Evolutionary conservation across 1,140 invertebrate species (phyloP).

Genomic region (Pseudobourletiella spinata): DNA sequence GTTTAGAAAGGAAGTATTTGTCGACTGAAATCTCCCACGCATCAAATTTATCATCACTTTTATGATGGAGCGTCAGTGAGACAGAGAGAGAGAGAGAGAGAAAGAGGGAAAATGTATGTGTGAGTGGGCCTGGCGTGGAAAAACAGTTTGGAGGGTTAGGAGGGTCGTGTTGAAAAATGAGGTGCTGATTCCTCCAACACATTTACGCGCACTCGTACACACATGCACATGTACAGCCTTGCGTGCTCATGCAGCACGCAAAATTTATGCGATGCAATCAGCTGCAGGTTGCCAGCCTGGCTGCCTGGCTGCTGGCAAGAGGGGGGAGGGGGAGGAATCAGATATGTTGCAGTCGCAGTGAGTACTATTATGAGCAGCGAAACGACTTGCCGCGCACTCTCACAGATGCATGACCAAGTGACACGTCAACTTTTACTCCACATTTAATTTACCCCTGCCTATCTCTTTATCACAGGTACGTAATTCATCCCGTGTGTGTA

Average conservation of each 20-base stretch:
- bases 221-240: too few relatives aligned
- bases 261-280: too few relatives aligned
- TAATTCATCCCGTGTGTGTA: too few relatives aligned
- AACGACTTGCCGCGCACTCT: too few relatives aligned
- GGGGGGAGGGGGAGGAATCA: neutral
- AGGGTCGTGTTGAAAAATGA: neutral
- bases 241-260: too few relatives aligned
- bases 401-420: too few relatives aligned
- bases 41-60: neutral
- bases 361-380: neutral
- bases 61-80: neutral
- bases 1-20: neutral
- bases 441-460: too few relatives aligned
- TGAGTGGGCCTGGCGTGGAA: neutral
- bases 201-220: neutral
- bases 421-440: too few relatives aligned
- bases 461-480: too few relatives aligned
- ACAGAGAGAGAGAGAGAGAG: neutral
- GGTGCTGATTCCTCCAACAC: neutral
- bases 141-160: neutral
- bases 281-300: too few relatives aligned
- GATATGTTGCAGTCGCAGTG: neutral
- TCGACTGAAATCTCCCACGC: neutral
- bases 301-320: neutral
- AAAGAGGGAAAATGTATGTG: neutral